Conservation (phyloP, 2,888 invertebrate genomes). For the Lysandra coridon region DNA sequence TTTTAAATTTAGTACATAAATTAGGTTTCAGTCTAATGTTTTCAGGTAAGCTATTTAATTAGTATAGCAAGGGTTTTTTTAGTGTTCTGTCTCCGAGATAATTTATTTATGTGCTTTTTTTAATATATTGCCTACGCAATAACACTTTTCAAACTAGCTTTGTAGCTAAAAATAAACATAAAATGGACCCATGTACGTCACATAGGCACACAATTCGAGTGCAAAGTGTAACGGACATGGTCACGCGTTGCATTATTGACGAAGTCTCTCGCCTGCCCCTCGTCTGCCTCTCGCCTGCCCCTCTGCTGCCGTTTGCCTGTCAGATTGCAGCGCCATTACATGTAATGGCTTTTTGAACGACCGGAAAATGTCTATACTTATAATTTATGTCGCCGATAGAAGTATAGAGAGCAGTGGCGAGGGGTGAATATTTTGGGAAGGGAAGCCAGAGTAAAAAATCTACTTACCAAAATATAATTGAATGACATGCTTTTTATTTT, state of each 20-base stretch:
- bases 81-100: too few species aligned
- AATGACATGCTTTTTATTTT: too few species aligned
- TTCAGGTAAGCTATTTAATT: too few species aligned
- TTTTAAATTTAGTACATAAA: too few species aligned
- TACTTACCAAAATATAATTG: too few species aligned
- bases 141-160: too few species aligned
- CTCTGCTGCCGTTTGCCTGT: background rate
- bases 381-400: background rate
- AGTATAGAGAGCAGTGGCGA: background rate
- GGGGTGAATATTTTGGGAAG: too few species aligned
- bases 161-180: background rate
- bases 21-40: too few species aligned
- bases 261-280: background rate
- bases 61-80: too few species aligned
- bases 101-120: too few species aligned
- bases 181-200: background rate
- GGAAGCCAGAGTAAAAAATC: too few species aligned
- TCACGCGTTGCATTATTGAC: background rate
- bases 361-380: background rate
- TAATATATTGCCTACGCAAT: too few species aligned
- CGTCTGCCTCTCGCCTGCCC: background rate
- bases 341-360: constrained; percentile 7
- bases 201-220: background rate
- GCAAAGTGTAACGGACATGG: background rate
- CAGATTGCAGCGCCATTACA: background rate